Evolutionary conservation across 2,113 vertebrate genomes (phyloP).

Genomic region (Arenaria interpres): DNA sequence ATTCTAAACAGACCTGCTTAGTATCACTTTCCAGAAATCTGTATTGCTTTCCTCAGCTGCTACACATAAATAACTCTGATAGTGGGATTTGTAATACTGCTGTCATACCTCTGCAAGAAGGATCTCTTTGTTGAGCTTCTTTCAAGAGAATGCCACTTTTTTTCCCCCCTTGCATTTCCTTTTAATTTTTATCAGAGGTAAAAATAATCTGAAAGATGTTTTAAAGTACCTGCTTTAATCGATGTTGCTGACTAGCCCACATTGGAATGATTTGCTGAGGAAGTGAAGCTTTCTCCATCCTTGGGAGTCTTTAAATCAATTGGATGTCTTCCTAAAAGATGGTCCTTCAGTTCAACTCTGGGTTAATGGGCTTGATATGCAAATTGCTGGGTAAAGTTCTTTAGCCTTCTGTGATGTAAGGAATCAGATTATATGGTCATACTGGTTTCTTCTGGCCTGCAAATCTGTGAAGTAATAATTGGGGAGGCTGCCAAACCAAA

Average conservation of each 20-base stretch:
- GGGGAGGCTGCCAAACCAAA: slow-evolving; percentile 49
- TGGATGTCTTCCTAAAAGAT: neutral
- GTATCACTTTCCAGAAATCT: slow-evolving; percentile 58
- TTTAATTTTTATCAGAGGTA: slow-evolving; percentile 21
- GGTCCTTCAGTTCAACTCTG: neutral
- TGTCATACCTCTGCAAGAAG: slow-evolving; percentile 30
- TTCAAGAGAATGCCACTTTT: neutral
- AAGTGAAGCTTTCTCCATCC: neutral
- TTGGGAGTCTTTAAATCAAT: slow-evolving; percentile 29
- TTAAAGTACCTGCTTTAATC: neutral
- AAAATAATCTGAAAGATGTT: slow-evolving; percentile 14
- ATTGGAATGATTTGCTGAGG: slow-evolving; percentile 22
- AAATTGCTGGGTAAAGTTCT: neutral
- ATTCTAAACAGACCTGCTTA: slow-evolving; percentile 35
- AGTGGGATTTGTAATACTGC: slow-evolving; percentile 12
- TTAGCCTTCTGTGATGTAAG: neutral
- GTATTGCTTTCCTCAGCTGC: slow-evolving; percentile 57
- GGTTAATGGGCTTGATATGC: neutral
- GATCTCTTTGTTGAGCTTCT: slow-evolving; percentile 18
- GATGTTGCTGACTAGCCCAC: neutral
- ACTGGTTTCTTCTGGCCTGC: slow-evolving; percentile 29
- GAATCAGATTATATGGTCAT: neutral
- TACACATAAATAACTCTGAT: slow-evolving; percentile 48
- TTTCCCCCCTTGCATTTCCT: neutral
- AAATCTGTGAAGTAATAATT: neutral